phyloP scores from a whole-genome alignment of 2,888 invertebrate species.

The Drosophila macrospina region DNA sequence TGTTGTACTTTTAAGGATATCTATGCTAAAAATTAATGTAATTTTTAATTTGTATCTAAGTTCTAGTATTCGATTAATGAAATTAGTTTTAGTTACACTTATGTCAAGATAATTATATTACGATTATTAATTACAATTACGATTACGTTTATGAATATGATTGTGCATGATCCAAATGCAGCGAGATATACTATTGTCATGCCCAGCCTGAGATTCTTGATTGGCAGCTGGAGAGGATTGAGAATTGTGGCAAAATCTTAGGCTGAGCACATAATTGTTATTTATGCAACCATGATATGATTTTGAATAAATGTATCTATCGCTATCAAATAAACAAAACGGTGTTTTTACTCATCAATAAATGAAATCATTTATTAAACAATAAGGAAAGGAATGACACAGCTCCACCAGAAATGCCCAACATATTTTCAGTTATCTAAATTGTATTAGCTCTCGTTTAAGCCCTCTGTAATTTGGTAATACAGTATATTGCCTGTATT shows the following conservation, averaged over 20 bases:
- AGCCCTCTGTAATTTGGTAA: slow-evolving; percentile 84
- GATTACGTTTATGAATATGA: slow-evolving; percentile 55
- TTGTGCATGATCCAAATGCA: slow-evolving; percentile 32
- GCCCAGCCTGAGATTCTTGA: slow-evolving; percentile 20
- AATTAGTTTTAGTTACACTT: slow-evolving; percentile 55
- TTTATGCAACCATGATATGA: slow-evolving; percentile 75
- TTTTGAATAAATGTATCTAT: slow-evolving; percentile 79
- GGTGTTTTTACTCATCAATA: background rate
- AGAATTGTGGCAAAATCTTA: background rate
- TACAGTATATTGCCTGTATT: slow-evolving; percentile 86
- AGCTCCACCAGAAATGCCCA: no score
- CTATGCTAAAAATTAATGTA: slow-evolving; percentile 52
- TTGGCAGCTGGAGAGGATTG: background rate
- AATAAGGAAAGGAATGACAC: background rate
- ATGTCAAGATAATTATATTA: slow-evolving; percentile 69
- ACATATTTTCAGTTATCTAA: no score
- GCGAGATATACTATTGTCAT: slow-evolving; percentile 48
- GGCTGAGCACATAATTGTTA: slow-evolving; percentile 61
- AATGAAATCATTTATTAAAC: background rate
- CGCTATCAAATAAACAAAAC: slow-evolving; percentile 53
- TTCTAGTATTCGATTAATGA: slow-evolving; percentile 65
- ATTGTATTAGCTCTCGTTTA: slow-evolving; percentile 19
- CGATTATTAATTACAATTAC: slow-evolving; percentile 53
- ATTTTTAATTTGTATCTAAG: slow-evolving; percentile 63
- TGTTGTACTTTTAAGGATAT: slow-evolving; percentile 58